Evolutionary conservation across 2,113 vertebrate genomes (phyloP), one percentile per base, ranked within the genome.

Genomic region (Calidris pugnax): DNA sequence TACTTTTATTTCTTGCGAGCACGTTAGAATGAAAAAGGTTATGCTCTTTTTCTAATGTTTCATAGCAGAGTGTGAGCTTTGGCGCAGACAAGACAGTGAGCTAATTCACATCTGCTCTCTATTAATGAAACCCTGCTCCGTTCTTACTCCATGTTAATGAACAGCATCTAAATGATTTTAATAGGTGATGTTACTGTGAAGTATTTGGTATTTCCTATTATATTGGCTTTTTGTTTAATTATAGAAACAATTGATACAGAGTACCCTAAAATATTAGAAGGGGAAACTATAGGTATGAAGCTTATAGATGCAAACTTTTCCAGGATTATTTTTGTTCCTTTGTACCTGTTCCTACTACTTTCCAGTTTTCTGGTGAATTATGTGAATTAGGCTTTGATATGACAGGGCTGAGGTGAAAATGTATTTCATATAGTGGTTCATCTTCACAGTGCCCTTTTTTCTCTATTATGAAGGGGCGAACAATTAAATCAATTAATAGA

Each of bases 41-140:
- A 33, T 0, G 1, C 12, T 81, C 30, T 90, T 95, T 89, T 78
- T 55, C 72, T 75, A 26, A 37, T 45, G 55, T 76, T 94, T 93
- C 78, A 71, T 74, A 83, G 72, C 74, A 90, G 64, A 79, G 43
- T 20, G 14, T 93, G 88, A 96, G 76, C 94, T 95, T 80, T 95
- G 96, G 87, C 88, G 62, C 48, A 78, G 82, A 84, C 47, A 57
- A 90, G 62, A 84, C 37, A 77, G 78, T 75, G 64, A 96, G 77
- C 6, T 48, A 95, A 95, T 55, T 63, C 84, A 80, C 67, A 97
- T 92, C 81, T 96, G 89, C 71, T 83, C 64, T 66, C 87, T 73
- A 41, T 91, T 95, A 84, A 75, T 67, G 35, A 85, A 73, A 22
- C 17, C 13, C 37, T 67, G 6, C 23, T 83, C 93, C 78, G 50